phyloP scores from a whole-genome alignment of 2,113 vertebrate genomes.

The Macquaria ambigua region DNA sequence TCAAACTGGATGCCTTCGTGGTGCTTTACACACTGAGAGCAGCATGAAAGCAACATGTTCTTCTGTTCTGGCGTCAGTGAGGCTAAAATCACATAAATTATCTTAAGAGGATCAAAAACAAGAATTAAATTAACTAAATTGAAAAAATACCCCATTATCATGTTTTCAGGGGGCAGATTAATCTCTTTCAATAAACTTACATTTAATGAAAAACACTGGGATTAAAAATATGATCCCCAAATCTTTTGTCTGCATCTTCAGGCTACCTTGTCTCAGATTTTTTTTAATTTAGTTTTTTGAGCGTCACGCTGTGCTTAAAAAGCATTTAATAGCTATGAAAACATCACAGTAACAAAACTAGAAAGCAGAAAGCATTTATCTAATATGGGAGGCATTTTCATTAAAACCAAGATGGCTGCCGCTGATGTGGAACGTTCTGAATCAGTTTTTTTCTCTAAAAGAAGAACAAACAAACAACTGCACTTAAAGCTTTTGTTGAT shows the following conservation, averaged over 20 bases:
- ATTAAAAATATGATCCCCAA: constrained; percentile 14
- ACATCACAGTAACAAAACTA: neutral
- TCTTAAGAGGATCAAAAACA: constrained; percentile 27
- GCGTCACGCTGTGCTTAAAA: constrained; percentile 5
- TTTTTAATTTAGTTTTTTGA: neutral
- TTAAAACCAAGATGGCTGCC: too few species aligned
- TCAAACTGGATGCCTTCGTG: neutral
- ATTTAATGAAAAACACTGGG: neutral
- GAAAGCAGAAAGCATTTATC: neutral
- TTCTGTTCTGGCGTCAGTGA: constrained; percentile 3
- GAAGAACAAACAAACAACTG: too few species aligned
- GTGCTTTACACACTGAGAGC: constrained; percentile 11
- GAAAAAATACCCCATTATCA: constrained; percentile 12
- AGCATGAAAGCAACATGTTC: constrained; percentile 20
- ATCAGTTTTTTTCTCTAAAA: too few species aligned
- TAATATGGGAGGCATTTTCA: too few species aligned
- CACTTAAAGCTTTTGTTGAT: too few species aligned
- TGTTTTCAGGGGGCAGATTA: constrained; percentile 13
- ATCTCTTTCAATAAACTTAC: neutral
- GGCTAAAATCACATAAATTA: constrained; percentile 12
- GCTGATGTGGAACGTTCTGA: too few species aligned
- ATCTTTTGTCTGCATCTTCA: neutral
- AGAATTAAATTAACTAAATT: constrained; percentile 25
- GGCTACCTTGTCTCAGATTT: neutral
- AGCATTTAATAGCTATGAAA: neutral